Conservation (phyloP, 2,888 invertebrate genomes). For the Leptura quadrifasciata region DNA sequence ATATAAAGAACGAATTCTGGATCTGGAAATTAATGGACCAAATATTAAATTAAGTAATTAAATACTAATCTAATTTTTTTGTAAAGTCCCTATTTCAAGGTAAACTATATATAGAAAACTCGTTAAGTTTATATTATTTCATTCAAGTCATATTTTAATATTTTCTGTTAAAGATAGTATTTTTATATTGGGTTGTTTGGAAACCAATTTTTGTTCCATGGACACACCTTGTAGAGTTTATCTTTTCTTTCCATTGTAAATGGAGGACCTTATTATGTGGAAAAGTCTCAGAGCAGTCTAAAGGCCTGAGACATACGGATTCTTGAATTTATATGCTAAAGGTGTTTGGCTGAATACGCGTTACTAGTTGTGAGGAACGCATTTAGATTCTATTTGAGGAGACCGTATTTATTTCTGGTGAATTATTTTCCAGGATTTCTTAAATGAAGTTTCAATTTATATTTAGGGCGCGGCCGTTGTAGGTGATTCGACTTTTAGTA, state of each 20-base stretch:
- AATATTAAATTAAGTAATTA: no score
- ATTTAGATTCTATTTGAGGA: slow-evolving; percentile 14
- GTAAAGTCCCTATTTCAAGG: no score
- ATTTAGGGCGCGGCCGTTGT: not conserved
- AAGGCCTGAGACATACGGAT: slow-evolving; percentile 9
- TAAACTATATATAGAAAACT: no score
- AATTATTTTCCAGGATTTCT: not conserved
- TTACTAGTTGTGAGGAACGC: slow-evolving; percentile 1
- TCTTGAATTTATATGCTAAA: slow-evolving; percentile 19
- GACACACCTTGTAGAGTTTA: not conserved
- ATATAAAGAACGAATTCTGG: no score
- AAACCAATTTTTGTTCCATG: not conserved
- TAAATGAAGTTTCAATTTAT: not conserved
- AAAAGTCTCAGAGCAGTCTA: slow-evolving; percentile 6
- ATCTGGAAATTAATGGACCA: no score
- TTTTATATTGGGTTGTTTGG: not conserved
- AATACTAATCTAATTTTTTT: no score
- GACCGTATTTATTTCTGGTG: not conserved
- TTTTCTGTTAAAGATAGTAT: not conserved
- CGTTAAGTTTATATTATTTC: no score
- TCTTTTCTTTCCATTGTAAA: not conserved
- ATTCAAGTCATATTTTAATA: not conserved
- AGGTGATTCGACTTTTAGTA: no score
- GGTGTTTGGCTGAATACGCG: slow-evolving; percentile 14
- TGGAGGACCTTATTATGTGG: not conserved